Base-by-base conservation (phyloP, 2,113 vertebrate genomes). In the Ifrita kowaldi region DNA sequence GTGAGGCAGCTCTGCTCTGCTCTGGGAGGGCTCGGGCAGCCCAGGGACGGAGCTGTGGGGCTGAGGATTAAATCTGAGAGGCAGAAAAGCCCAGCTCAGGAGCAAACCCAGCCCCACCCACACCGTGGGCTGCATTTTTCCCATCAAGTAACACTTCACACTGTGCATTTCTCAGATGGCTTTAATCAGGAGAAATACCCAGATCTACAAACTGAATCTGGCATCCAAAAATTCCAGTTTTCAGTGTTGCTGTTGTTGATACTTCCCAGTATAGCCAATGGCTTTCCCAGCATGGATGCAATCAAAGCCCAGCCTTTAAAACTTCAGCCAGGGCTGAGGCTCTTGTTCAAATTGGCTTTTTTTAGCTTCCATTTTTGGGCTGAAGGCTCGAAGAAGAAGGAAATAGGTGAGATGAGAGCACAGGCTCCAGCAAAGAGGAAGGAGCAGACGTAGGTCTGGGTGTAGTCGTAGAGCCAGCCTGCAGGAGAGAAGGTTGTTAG, bases 391-490 rank as follows among this genome's bases (percentile, higher is more conserved):
- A 99, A 93, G 98, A 99, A 98, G 82, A 99, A 97, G 19, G 99
- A 98, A 30, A 98, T 13, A 5, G 99, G 98, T 32, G 99, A 99
- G 64, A 99, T 92, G 82, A 99, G 98, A 90, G 98, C 99, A 78
- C 99, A 99, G 71, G 97, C 97, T 17, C 99, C 99, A 6, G 99
- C 98, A 55, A 99, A 97, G 97, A 99, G 98, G 97, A 99, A 99
- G 30, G 99, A 99, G 78, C 98, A 98, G 78, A 95, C 97, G 10
- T 99, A 99, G 4, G 98, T 99, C 97, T 98, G 98, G 21, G 98
- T 99, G 97, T 98, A 98, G 97, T 99, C 99, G 5, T 99, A 98
- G 79, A 99, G 97, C 98, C 99, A 99, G 41, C 99, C 99, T 99
- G 97, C 35, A 89, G 94, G 93, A 97, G 70, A 82, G 33, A 37